Conservation (phyloP, 2,888 invertebrate species). For the Callimorpha dominula region DNA sequence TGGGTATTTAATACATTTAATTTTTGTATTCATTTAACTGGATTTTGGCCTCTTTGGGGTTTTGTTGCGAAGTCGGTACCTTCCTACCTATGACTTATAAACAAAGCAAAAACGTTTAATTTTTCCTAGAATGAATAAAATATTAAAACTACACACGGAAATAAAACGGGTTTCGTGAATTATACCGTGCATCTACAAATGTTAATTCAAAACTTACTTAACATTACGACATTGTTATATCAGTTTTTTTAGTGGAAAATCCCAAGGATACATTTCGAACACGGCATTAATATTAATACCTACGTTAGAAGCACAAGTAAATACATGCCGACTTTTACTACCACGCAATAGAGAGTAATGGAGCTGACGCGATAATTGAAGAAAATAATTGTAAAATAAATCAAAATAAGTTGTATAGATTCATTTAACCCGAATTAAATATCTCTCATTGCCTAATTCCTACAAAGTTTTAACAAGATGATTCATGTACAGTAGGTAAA, state of each 20-base stretch:
- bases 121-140: neutral
- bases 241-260: neutral
- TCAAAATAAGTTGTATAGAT: too few relatives aligned
- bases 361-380: neutral
- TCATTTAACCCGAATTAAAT: too few relatives aligned
- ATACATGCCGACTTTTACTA: neutral
- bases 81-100: neutral
- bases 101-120: neutral
- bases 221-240: neutral
- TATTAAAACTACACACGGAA: neutral
- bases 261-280: neutral
- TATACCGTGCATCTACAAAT: neutral
- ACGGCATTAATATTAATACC: too few relatives aligned
- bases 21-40: neutral
- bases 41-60: neutral
- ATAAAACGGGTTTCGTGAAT: slow-evolving; percentile 7
- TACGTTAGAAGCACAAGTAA: neutral
- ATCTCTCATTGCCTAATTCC: too few relatives aligned
- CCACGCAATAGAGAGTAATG: neutral
- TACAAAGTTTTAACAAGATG: too few relatives aligned
- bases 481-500: too few relatives aligned
- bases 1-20: too few relatives aligned
- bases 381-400: neutral
- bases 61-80: too few relatives aligned
- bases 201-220: neutral